Percentiles rank a stretch among this genome's conserved stretches.
These are phyloP conservation scores for Champsocephalus gunnari DNA, from an alignment of 2,797 vertebrate genomes.

Conservation along the genomic window DNA sequence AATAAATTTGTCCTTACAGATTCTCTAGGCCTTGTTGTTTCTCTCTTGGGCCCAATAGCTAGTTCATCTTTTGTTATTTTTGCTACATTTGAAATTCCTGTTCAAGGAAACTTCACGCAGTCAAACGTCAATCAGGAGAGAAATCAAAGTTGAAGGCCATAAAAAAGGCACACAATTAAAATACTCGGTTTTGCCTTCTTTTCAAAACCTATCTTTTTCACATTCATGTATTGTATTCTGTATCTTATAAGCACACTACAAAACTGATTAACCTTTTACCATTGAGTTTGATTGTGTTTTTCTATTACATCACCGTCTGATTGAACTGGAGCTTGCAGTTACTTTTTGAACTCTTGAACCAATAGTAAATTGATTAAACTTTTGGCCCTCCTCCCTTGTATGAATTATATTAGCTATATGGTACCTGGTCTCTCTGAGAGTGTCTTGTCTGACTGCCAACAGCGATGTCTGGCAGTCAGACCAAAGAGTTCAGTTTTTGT, in stretches of 20 bases:
- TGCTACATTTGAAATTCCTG: conserved; percentile 5
- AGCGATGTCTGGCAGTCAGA: conserved; percentile 43
- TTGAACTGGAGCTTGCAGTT: conserved; percentile 21
- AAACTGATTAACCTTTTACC: conserved; percentile 12
- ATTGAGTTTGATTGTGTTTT: conserved; percentile 19
- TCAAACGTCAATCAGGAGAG: conserved; percentile 14
- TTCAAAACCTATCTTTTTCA: conserved; percentile 11
- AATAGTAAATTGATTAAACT: conserved; percentile 32
- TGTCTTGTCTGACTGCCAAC: conserved; percentile 41
- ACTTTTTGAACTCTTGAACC: conserved; percentile 27
- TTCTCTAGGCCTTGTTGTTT: background rate
- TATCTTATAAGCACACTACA: conserved; percentile 2
- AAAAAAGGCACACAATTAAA: conserved; percentile 17
- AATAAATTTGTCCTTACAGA: conserved; percentile 1
- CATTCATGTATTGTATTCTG: conserved; percentile 8
- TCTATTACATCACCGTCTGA: conserved; percentile 1
- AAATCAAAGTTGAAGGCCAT: conserved; percentile 12
- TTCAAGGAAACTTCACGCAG: conserved; percentile 14
- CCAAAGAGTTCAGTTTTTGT: conserved; percentile 52
- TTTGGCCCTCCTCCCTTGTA: conserved; percentile 30
- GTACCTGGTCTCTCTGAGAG: conserved; percentile 40
- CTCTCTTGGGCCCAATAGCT: background rate
- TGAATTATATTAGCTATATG: conserved; percentile 32
- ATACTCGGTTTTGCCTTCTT: conserved; percentile 1
- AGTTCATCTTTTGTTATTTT: conserved; percentile 4